Percentiles rank a stretch among this genome's conserved stretches.
Evolutionary conservation across 1,140 invertebrate genomes (phyloP).

Genomic region (Holotrichia oblita): DNA sequence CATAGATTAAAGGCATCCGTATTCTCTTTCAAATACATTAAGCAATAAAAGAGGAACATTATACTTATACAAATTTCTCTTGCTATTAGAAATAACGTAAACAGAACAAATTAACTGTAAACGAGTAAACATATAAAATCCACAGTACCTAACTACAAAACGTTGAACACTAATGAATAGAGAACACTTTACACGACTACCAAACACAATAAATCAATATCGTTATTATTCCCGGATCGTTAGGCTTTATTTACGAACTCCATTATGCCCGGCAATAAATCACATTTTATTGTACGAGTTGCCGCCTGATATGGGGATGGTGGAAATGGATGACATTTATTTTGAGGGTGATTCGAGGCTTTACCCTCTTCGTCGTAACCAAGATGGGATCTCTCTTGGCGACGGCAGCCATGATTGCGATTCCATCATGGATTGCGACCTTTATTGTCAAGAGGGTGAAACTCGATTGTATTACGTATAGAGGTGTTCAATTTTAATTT

Average conservation of each 20-base stretch:
- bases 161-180: conserved; percentile 17
- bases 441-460: too few species aligned
- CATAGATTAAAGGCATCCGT: not conserved
- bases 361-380: not conserved
- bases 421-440: not conserved
- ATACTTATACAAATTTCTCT: not conserved
- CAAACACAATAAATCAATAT: conserved; percentile 33
- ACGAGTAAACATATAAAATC: conserved; percentile 32
- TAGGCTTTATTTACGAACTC: conserved; percentile 32
- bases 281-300: not conserved
- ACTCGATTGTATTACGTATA: too few species aligned
- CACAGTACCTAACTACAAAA: too few species aligned
- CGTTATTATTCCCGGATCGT: conserved; percentile 18
- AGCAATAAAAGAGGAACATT: not conserved
- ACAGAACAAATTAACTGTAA: conserved; percentile 29
- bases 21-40: not conserved
- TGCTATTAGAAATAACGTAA: conserved; percentile 20
- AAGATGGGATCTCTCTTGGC: not conserved
- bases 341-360: not conserved
- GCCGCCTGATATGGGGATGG: not conserved
- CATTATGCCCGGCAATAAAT: conserved; percentile 18
- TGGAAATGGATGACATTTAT: conserved; percentile 22
- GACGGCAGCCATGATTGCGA: not conserved
- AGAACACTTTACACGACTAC: not conserved
- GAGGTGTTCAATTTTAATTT: too few species aligned